Conservation (phyloP, 2,113 vertebrate genomes). For the Calyptomena viridis region DNA sequence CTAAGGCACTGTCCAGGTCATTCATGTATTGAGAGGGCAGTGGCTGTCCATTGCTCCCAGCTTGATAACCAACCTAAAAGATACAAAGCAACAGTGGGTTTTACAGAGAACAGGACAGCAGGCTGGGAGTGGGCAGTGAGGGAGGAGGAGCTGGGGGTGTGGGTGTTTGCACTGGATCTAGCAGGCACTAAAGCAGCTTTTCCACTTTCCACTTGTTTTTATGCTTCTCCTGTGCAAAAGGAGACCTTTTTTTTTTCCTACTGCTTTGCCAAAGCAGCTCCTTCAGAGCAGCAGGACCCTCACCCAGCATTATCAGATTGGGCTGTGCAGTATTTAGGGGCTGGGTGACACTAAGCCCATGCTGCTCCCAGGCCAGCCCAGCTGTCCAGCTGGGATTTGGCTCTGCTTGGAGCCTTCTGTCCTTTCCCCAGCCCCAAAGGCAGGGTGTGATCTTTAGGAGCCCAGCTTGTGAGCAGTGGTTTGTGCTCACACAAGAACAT, state of each 20-base stretch:
- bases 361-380: neutral
- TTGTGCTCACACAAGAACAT: neutral
- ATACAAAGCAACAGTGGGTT: neutral
- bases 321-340: neutral
- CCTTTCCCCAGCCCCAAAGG: neutral
- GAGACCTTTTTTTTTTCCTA: neutral
- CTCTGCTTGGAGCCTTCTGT: neutral
- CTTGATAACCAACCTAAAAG: conserved; percentile 90
- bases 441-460: neutral
- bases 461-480: fast-evolving
- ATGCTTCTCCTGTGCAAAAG: neutral
- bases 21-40: conserved; percentile 92
- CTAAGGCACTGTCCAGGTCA: conserved; percentile 90
- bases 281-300: neutral
- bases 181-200: neutral
- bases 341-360: neutral
- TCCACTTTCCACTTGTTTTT: neutral
- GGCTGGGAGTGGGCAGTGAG: neutral
- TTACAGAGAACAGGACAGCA: neutral
- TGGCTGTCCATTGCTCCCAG: conserved; percentile 92
- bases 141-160: neutral
- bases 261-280: neutral
- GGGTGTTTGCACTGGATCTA: fast-evolving
- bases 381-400: neutral
- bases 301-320: neutral